Base-by-base conservation (phyloP, 2,113 vertebrate species). In the Chamaetylas fuelleborni region DNA sequence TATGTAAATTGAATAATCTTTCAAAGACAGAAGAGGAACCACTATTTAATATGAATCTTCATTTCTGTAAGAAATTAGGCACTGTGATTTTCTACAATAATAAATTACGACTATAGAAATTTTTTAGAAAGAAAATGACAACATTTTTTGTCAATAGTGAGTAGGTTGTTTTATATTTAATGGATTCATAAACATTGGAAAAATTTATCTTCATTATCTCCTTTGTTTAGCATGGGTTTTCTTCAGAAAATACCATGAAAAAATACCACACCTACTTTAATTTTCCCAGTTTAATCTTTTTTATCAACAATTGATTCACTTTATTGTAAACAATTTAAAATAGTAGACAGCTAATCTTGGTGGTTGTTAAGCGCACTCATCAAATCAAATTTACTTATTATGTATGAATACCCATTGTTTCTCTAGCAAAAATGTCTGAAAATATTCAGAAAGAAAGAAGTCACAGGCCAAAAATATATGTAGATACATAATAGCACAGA, bases 1-100 rank as follows among this genome's bases (percentile, higher is more conserved):
- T 81, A 86, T 38, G 57, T 91, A 93, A 95, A 92, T 58, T 85
- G 50, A 89, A 85, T 42, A 69, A 88, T 82, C 25, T 90, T 92
- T 83, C 48, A 91, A 91, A 89, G 77, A 74, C 15, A 38, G 28
- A 84, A 93, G 92, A 91, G 36, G 20, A 86, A 51, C 3, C 5
- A 65, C 20, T 36, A 38, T 47, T 80, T 61, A 80, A 72, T 24
- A 54, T 33, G 33, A 87, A 50, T 20, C 8, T 65, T 78, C 7
- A 26, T 80, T 92, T 94, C 56, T n/a, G 9, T 76, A 47, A 56
- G 18, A 69, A 88, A 92, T 82, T 60, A 85, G 61, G 43, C 6
- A 38, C 14, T 50, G 17, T 25, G 14, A 38, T 22, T 72, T 76
- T 54, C 42, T 93, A 38, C 9, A 92, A 64, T 31, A 62, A 58